Evolutionary conservation across 1,140 invertebrate species (phyloP), one percentile per base, ranked within the genome.

Genomic region (Brachionus rubens): DNA sequence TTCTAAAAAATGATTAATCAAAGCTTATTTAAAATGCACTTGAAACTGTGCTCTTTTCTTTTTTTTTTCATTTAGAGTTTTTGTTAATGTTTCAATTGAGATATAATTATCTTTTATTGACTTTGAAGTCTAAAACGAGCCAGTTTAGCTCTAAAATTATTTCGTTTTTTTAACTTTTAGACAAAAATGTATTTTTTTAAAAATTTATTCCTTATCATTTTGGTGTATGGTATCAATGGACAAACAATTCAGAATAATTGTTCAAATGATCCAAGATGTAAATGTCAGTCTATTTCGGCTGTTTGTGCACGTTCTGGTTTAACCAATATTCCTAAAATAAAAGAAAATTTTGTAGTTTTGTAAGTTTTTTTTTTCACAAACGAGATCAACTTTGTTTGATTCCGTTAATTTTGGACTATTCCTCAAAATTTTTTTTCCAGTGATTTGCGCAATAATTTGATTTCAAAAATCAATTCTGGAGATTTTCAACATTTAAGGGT

Each of bases 401-500:
- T 30, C 16, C 6, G 0, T 33, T 4, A 5, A 21, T 26, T 36
- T 59, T 40, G 1, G 9, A 36, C 3, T 36, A 36, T 36, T 5
- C 9, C 9, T 36, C 33, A 36, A 36, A 36, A 36, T 36, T 36
- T 36, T 46, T n/a, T n/a, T n/a, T n/a, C n/a, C n/a, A 46, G 59
- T n/a, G 59, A 65, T 65, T 41, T 65, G 7, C n/a, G 59, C 9
- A 28, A 41, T 1, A 65, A 65, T 65, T 65, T 14, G 5, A 65
- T 65, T 9, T 43, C 59, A 36, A 65, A 65, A 65, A 65, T 65
- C 12, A 41, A 65, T 24, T 24, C 40, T 65, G 59, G 59, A 65
- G 41, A 43, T 12, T 65, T 65, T 36, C 43, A 21, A 21, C 19
- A 21, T 24, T 41, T 65, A 9, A 65, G 59, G 24, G 43, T 30